Base-by-base conservation (phyloP, 1,140 invertebrate genomes). In the Diorhabda elongata region DNA sequence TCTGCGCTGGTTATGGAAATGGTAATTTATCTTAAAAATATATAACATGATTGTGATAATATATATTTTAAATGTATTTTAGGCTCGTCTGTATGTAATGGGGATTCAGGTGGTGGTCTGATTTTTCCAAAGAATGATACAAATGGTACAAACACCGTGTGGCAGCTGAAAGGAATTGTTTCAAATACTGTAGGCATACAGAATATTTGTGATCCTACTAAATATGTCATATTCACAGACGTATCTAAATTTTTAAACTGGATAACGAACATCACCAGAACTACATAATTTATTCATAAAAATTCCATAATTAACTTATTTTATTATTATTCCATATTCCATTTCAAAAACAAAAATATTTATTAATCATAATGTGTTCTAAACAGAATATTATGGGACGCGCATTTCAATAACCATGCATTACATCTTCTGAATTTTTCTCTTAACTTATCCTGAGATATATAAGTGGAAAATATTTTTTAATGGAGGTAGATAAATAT, bases 71-170 rank as follows among this genome's bases (percentile, higher is more conserved):
- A 26, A 26, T 26, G 26, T 26, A 26, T 66, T 65, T 42, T 77
- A 87, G 86, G 82, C 69, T 84, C 83, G 3, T 85, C 84, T 63
- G 85, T 85, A 2, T 85, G 86, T 45, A 87, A 87, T 71, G 87
- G 87, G 2, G 87, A 88, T 73, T 87, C 86, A 67, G 87, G 87
- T 1, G 86, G 87, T 3, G 87, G 86, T 7, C 80, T 88, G 72
- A 80, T 85, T 0, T 79, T 88, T 43, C 79, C 82, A 1, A 82
- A 79, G 43, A 73, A 77, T 4, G 80, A 82, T 64, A 69, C 71
- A 0, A 80, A 83, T 68, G 75, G 81, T 67, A 76, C 77, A 72
- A 73, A 80, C 7, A 80, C 78, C 26, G 62, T 77, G 44, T 87
- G 86, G 86, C 83, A 84, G 62, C 73, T 88, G 0, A 78, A 86